Evolutionary conservation across 2,113 vertebrate species (phyloP).

Genomic region (Alectura lathami): DNA sequence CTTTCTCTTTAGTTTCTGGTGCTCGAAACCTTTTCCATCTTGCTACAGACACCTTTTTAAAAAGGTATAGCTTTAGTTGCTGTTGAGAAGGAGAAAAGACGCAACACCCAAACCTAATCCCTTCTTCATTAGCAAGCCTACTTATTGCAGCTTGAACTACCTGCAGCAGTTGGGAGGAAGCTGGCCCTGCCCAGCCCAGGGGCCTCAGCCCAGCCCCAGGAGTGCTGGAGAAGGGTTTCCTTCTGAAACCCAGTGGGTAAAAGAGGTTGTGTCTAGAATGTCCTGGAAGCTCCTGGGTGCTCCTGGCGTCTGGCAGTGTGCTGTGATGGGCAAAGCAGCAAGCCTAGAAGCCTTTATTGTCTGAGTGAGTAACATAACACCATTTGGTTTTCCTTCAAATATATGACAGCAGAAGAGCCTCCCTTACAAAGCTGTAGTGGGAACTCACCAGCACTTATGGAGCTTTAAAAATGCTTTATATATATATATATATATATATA

Average conservation of each 20-base stretch:
- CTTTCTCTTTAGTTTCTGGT: not conserved
- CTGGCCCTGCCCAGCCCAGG: fast-evolving
- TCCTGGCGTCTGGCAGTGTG: fast-evolving
- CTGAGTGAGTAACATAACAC: not conserved
- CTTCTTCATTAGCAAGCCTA: not conserved
- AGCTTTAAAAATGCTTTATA: not conserved
- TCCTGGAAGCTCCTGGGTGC: not conserved
- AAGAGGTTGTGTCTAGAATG: not conserved
- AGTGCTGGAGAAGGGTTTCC: not conserved
- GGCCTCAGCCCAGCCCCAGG: not conserved
- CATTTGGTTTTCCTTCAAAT: not conserved
- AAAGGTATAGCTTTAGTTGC: not conserved
- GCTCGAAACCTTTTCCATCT: not conserved
- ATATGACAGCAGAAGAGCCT: not conserved
- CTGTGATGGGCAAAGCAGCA: not conserved
- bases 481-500: no score
- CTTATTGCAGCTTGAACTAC: not conserved
- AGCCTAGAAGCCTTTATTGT: not conserved
- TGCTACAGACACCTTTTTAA: not conserved
- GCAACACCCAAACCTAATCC: not conserved
- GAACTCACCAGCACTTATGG: not conserved
- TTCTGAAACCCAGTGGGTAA: not conserved
- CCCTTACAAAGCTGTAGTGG: not conserved
- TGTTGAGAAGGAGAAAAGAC: not conserved
- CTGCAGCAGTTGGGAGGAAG: not conserved